Base-by-base conservation (phyloP, 2,113 vertebrate species). In the Hypomesus transpacificus region DNA sequence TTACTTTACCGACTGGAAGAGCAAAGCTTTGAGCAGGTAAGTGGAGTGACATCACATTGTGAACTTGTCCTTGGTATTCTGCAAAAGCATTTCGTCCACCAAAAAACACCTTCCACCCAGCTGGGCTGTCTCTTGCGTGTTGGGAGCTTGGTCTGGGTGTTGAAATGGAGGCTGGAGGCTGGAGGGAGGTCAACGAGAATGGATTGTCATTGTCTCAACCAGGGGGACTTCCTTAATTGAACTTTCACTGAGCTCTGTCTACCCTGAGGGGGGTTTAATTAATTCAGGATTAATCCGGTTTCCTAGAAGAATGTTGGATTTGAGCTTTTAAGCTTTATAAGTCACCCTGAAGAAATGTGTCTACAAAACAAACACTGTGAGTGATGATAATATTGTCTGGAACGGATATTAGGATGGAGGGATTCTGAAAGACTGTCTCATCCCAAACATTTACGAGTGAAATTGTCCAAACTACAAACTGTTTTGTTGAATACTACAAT, bases 1-100 rank as follows among this genome's bases (percentile, higher is more conserved):
- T 88, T 98, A 98, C 91, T 97, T 96, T 82, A 95, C 94, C 85
- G 96, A 98, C 86, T 91, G 92, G 93, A 98, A 93, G 92, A 96
- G 91, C 88, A 98, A 96, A 93, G 91, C 93, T 68, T 91, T 95
- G 91, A 91, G 95, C 93, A 98, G 96, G 97, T 98, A 91, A 86
- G 94, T 89, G 20, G 51, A 74, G 17, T 65, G 26, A 14, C 26
- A 13, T 72, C 31, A 20, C 9, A 31, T 62, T 51, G 6, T 39
- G 22, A 14, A 14, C 34, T 76, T 80, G 20, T 21, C 7, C 3
- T 34, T 34, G 39, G 39, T 46, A 11, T 46, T 13, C 39, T 6
- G 31, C 31, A 34, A 34, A 7, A 7, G 39, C 7, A 46, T 46
- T 46, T 9, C 7, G 8, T 46, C 39, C 39, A 11, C 7, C 7